phyloP scores from a whole-genome alignment of 2,797 vertebrate genomes.

The Carcharodon carcharias region DNA sequence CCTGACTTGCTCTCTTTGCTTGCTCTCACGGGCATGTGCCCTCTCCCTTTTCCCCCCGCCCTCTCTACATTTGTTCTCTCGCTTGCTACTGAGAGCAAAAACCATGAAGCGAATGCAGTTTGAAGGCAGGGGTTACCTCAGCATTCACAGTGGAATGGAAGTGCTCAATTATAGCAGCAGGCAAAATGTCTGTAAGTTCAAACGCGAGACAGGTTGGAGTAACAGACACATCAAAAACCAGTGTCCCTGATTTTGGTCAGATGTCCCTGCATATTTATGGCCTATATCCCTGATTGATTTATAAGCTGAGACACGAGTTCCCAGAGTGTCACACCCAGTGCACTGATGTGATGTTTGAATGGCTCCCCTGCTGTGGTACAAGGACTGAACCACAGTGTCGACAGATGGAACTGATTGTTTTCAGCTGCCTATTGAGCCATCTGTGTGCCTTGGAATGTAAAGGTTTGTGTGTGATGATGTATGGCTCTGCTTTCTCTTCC shows the following conservation, averaged over 20 bases:
- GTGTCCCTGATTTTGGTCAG: background rate
- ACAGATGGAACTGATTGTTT: constrained; percentile 7
- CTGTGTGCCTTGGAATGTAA: background rate
- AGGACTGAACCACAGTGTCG: background rate
- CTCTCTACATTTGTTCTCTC: accelerated
- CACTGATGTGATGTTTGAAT: background rate
- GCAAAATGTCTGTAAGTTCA: background rate
- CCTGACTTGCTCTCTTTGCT: background rate
- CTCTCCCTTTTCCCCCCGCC: background rate
- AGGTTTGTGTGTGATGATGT: background rate
- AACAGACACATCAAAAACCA: background rate
- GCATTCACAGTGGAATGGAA: background rate
- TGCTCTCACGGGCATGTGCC: background rate
- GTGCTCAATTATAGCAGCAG: background rate
- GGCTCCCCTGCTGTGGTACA: background rate
- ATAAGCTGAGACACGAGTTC: background rate
- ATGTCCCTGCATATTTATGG: background rate
- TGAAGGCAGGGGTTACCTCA: background rate
- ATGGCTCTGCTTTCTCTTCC: background rate
- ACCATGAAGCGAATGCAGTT: background rate
- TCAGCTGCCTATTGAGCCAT: background rate
- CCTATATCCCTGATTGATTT: background rate
- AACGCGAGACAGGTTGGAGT: background rate
- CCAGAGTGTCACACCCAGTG: background rate
- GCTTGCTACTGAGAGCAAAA: background rate